Evolutionary conservation across 2,113 vertebrate genomes (phyloP), one percentile per base, ranked within the genome.

Genomic region (Apus apus): DNA sequence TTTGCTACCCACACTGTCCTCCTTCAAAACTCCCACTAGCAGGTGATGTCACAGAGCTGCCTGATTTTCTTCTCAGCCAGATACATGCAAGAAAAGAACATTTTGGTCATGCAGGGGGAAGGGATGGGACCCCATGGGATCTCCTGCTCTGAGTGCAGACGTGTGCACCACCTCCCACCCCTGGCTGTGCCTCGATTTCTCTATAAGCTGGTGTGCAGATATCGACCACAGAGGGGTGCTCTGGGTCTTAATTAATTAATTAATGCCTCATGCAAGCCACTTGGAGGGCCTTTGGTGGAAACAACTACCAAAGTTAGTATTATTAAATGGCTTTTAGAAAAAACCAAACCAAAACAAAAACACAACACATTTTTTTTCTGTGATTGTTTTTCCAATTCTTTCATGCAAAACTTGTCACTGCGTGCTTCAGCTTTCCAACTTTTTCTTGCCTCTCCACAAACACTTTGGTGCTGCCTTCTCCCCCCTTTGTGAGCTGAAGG

Each of bases 221-320:
- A 95, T 19, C 8, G 22, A 96, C 92, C 94, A 94, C 93, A 89
- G 22, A 95, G 92, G 85, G 96, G 94, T 96, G 94, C 94, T 94
- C 94, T 92, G 88, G 43, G 61, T 80, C 94, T 91, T 93, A 96
- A 97, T 96, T 90, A 96, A 95, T 97, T 94, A 97, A 95, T 96
- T 95, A 95, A 96, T 7, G 9, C 62, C 78, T 92, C 32, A 21
- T 7, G 3, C 36, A 74, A 84, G 60, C 38, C 19, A 36, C 17
- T 77, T 60, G 19, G 53, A 72, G 84, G 61, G 65, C 40, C 50
- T 90, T 67, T 53, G 53, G 72, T 54, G 29, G 43, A 64, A 18
- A 5, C 5, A 2, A 45, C 57, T 57, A 72, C 15, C 34, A 9
- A 50, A 74, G 51, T 36, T 75, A 11, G 11, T 9, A 50, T 20